Evolutionary conservation across 2,113 vertebrate genomes (phyloP).

Genomic region (Equus quagga): DNA sequence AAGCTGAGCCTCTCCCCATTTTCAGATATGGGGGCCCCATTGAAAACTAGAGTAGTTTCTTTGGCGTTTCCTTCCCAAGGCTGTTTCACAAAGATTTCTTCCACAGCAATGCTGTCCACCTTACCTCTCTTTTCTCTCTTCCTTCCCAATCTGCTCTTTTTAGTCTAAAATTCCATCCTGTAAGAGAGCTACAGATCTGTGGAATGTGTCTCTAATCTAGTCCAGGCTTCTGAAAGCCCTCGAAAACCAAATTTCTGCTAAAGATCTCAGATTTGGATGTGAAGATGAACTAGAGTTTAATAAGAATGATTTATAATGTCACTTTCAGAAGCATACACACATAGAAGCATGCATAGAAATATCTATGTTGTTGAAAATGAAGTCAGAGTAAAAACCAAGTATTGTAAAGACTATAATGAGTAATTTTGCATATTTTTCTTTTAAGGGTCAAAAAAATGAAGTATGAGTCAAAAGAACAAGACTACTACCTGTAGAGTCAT

Average conservation of each 20-base stretch:
- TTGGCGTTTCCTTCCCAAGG: neutral
- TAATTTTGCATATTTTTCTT: neutral
- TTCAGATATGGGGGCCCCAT: neutral
- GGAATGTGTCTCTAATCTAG: neutral
- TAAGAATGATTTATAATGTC: neutral
- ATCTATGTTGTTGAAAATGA: neutral
- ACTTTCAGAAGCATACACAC: neutral
- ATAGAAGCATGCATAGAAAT: neutral
- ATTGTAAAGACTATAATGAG: neutral
- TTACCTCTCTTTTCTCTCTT: neutral
- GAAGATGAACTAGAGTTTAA: neutral
- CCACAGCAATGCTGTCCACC: neutral
- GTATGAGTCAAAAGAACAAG: slow-evolving; percentile 8
- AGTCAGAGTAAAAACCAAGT: neutral
- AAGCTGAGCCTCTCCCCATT: neutral
- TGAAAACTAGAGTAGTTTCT: neutral
- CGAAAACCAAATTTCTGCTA: neutral
- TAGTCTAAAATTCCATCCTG: neutral
- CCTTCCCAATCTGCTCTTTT: neutral
- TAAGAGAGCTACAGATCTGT: neutral
- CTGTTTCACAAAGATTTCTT: neutral
- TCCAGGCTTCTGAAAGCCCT: neutral
- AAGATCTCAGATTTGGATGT: neutral
- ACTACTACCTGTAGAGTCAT: neutral
- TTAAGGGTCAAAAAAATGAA: slow-evolving; percentile 18